Evolutionary conservation across 1,140 invertebrate genomes (phyloP).

Genomic region (Drosophila simulans): DNA sequence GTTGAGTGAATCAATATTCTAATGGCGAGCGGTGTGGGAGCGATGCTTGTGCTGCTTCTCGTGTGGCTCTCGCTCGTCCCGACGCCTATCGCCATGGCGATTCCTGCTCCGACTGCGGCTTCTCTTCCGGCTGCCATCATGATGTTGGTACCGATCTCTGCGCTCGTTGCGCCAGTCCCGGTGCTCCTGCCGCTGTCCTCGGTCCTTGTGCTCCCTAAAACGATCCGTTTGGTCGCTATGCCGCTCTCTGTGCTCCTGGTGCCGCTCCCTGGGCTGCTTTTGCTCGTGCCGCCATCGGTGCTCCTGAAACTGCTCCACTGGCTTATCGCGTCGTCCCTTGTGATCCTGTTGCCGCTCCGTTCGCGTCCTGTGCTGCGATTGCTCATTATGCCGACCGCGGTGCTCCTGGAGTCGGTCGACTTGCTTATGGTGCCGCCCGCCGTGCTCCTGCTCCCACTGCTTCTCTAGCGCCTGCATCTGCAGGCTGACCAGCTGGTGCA

Average conservation of each 20-base stretch:
- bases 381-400: too few relatives aligned
- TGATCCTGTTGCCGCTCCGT: background rate
- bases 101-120: conserved; percentile 6
- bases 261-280: background rate
- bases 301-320: background rate
- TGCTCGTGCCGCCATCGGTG: background rate
- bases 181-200: background rate
- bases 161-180: background rate
- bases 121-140: background rate
- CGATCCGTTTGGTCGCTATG: background rate
- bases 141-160: background rate
- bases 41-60: background rate
- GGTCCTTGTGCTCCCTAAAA: background rate
- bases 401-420: too few relatives aligned
- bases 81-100: background rate
- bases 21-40: background rate
- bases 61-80: background rate
- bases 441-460: conserved; percentile 12
- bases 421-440: background rate
- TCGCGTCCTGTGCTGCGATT: too few relatives aligned
- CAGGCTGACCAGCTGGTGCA: conserved; percentile 62
- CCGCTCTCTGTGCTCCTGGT: background rate
- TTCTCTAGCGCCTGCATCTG: conserved; percentile 70
- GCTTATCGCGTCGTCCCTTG: background rate
- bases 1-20: background rate